These are phyloP conservation scores for Apotomis betuletana DNA, from an alignment of 2,888 invertebrate species.

Conservation along the genomic window DNA sequence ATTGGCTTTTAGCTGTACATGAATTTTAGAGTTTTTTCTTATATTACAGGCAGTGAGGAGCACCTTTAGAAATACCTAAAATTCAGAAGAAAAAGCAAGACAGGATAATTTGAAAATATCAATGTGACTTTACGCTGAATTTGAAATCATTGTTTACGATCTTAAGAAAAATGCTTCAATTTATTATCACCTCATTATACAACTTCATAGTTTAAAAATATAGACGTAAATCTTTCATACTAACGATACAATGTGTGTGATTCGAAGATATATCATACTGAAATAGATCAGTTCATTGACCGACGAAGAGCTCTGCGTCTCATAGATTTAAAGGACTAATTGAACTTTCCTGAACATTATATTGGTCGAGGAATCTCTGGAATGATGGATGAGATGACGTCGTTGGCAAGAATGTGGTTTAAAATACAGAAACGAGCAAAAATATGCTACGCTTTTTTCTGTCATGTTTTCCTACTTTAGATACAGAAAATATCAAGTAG, in stretches of 20 bases:
- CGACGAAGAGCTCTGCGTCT: conserved; percentile 18
- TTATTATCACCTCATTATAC: background rate
- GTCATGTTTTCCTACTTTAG: no score
- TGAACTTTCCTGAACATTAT: conserved; percentile 17
- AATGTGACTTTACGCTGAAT: no score
- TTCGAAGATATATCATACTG: conserved; percentile 12
- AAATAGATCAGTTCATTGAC: conserved; percentile 37
- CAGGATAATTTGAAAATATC: no score
- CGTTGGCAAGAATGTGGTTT: background rate
- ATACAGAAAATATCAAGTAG: no score
- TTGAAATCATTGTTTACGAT: no score
- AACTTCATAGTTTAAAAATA: conserved; percentile 12
- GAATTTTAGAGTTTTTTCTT: no score
- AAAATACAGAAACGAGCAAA: background rate
- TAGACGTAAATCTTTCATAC: conserved; percentile 14
- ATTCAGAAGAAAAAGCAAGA: no score
- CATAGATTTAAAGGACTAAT: conserved; percentile 1
- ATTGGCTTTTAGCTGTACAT: no score
- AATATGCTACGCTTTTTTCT: background rate
- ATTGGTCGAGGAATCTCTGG: background rate
- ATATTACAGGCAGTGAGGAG: no score
- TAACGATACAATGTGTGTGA: conserved; percentile 7
- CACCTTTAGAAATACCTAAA: no score
- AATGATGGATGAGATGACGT: conserved; percentile 7
- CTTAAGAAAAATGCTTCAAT: background rate